Evolutionary conservation across 1,140 invertebrate genomes (phyloP), one percentile per base, ranked within the genome.

Genomic region (Kradibia gibbosae): DNA sequence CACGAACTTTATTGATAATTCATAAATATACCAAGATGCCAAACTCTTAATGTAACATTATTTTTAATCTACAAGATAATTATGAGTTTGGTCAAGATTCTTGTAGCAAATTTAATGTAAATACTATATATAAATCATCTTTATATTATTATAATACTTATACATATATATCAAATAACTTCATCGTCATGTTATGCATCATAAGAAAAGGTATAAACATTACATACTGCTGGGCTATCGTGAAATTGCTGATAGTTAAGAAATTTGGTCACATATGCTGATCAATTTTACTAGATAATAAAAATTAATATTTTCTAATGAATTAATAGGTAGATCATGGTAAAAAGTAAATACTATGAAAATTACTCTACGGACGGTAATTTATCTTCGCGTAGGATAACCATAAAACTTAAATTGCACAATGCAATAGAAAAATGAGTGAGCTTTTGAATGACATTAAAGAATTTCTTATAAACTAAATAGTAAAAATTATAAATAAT

Each of bases 21-120:
- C 48, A 34, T 65, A 20, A 77, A 31, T 50, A 65, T 20, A 78
- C 67, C 70, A 74, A 71, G 78, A 84, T 84, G 84, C 85, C 85
- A 86, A 86, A 87, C 83, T 84, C 78, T 82, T 82, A 79, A 82
- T 28, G 84, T 86, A 85, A 85, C 71, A 82, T 86, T 86, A 85
- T 86, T 86, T 86, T 86, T 86, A 82, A 85, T 80, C 84, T 83
- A 83, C 82, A 50, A 82, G 65, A 67, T 53, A 80, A 72, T 75
- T 70, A 57, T 83, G 78, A 78, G 83, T 86, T 86, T 83, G 80
- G 84, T 57, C 62, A 71, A 83, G 83, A 28, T 82, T 78, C 60
- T 42, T 74, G 76, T 85, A 85, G 78, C 72, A 60, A 74, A 71
- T 84, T 77, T 81, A 74, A 83, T 86, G 82, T 85, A 84, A 85